phyloP scores from a whole-genome alignment of 1,140 invertebrate genomes.

The Camponotus pennsylvanicus region DNA sequence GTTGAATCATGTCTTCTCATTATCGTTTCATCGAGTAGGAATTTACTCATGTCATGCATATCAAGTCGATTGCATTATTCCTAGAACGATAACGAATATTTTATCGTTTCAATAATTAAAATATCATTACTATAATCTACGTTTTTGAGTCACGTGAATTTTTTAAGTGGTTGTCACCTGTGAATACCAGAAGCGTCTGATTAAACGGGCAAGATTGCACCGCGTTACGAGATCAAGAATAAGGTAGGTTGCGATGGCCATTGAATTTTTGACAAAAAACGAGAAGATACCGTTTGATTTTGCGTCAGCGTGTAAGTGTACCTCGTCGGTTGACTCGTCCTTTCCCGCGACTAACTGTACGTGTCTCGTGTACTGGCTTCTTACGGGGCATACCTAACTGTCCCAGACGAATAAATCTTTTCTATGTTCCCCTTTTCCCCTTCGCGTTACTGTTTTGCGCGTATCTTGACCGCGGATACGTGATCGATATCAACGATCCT shows the following conservation, averaged over 20 bases:
- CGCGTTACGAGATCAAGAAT: neutral
- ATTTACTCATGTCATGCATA: neutral
- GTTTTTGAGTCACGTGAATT: slow-evolving; percentile 24
- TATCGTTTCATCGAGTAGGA: slow-evolving; percentile 21
- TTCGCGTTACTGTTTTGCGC: slow-evolving; percentile 21
- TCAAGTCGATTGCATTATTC: neutral
- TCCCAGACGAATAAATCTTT: slow-evolving; percentile 66
- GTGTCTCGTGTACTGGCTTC: slow-evolving; percentile 36
- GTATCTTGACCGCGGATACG: neutral
- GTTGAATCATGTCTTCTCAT: neutral
- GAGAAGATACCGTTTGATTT: slow-evolving; percentile 54
- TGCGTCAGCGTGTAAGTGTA: neutral
- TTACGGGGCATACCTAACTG: slow-evolving; percentile 64
- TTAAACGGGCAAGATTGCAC: neutral
- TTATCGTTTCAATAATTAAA: neutral
- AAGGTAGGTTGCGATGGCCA: neutral
- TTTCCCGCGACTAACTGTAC: slow-evolving; percentile 68
- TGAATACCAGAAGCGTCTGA: neutral
- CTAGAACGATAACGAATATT: neutral
- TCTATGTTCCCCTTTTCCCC: neutral
- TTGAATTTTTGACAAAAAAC: slow-evolving; percentile 49
- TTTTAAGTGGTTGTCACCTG: neutral
- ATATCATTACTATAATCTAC: neutral
- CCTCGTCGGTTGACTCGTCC: slow-evolving; percentile 23
- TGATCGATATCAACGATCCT: neutral